Evolutionary conservation across 2,113 vertebrate species (phyloP).

Genomic region (Peromyscus leucopus): DNA sequence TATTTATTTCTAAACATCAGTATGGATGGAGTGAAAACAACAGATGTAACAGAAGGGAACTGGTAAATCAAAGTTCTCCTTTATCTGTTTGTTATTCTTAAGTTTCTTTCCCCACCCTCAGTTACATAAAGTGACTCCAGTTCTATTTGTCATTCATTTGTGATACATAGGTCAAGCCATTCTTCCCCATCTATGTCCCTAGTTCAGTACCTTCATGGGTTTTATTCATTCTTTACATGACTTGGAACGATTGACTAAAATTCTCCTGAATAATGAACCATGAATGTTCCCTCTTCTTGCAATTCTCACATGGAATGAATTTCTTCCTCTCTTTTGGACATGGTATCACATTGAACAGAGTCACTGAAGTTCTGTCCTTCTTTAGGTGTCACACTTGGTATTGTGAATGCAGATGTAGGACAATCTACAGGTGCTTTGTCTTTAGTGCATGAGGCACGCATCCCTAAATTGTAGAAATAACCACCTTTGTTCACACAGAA

Average conservation of each 20-base stretch:
- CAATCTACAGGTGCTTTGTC: not conserved
- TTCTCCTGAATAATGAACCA: not conserved
- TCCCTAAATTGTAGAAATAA: not conserved
- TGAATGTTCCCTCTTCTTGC: not conserved
- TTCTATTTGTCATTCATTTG: not conserved
- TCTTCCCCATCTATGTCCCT: not conserved
- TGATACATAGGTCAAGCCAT: not conserved
- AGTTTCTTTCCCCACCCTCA: not conserved
- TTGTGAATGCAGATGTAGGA: not conserved
- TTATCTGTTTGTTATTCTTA: not conserved
- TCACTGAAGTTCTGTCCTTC: not conserved
- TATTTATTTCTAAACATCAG: not conserved
- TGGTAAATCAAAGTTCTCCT: not conserved
- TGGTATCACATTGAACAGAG: not conserved
- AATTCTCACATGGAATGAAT: not conserved
- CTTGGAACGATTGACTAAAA: not conserved
- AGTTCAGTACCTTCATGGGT: not conserved
- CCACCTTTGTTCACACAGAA: not conserved
- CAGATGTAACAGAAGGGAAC: not conserved
- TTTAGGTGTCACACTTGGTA: rapidly evolving
- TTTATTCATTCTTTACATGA: not conserved
- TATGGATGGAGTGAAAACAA: not conserved
- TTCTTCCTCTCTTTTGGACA: not conserved
- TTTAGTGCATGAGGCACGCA: not conserved
- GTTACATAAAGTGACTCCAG: not conserved